Percentiles rank a stretch among this genome's conserved stretches.
phyloP scores from a whole-genome alignment of 2,888 invertebrate species.

The Spodoptera exigua region DNA sequence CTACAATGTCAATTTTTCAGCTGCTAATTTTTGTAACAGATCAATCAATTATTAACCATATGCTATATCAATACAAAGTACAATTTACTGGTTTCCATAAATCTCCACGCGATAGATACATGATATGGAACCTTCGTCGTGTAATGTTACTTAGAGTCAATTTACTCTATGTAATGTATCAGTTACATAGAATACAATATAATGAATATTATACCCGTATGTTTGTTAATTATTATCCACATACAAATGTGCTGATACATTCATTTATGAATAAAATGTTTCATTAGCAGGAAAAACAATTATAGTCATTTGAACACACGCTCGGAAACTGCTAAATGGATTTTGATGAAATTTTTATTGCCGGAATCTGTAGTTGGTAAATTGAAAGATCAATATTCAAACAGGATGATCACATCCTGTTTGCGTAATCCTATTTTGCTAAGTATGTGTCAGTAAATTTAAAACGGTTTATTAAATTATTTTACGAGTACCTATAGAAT shows the following conservation, averaged over 20 bases:
- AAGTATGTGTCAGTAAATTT: no score
- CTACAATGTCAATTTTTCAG: not conserved
- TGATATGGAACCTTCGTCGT: conserved; percentile 36
- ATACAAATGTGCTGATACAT: not conserved
- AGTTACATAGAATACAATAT: conserved; percentile 23
- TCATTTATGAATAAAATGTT: no score
- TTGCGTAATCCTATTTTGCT: no score
- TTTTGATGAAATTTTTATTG: no score
- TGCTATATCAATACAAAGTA: conserved; percentile 9
- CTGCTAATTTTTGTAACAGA: conserved; percentile 16
- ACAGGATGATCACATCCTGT: no score
- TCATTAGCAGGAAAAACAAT: no score
- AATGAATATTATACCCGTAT: not conserved
- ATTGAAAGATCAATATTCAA: no score
- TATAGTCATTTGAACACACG: no score
- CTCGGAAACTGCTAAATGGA: no score
- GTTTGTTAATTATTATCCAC: conserved; percentile 2
- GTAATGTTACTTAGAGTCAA: conserved; percentile 44
- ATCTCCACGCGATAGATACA: conserved; percentile 27
- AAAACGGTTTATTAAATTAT: no score
- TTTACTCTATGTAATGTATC: conserved; percentile 39
- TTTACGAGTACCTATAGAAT: no score
- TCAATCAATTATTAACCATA: conserved; percentile 19
- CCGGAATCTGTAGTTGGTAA: no score
- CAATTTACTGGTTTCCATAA: conserved; percentile 3